Evolutionary conservation across 2,888 invertebrate species (phyloP).

Genomic region (Platycnemis pennipes): DNA sequence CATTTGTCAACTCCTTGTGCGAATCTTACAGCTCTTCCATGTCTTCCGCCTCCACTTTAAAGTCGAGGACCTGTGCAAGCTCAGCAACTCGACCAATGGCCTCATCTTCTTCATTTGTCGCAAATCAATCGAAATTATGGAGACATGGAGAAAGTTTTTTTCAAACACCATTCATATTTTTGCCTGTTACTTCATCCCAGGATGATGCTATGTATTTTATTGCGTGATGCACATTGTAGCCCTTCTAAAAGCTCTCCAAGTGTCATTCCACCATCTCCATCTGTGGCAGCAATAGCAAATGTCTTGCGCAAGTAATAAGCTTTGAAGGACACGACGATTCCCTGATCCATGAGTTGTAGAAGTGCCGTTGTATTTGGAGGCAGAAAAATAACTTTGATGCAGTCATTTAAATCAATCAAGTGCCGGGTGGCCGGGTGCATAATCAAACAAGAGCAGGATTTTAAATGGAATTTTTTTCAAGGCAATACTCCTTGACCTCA

Average conservation of each 20-base stretch:
- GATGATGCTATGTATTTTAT: slow-evolving; percentile 25
- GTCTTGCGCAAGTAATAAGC: not conserved
- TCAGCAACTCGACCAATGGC: not conserved
- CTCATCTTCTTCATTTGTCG: too few relatives aligned
- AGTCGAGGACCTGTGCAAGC: not conserved
- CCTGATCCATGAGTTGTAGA: slow-evolving; percentile 4
- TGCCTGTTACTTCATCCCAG: not conserved
- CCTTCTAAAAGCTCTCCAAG: slow-evolving; percentile 13
- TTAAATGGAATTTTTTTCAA: not conserved
- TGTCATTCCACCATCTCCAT: slow-evolving; percentile 22
- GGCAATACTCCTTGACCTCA: too few relatives aligned
- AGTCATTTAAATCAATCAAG: too few relatives aligned
- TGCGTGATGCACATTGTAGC: not conserved
- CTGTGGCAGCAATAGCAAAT: too few relatives aligned
- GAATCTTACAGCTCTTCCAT: not conserved
- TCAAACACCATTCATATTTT: slow-evolving; percentile 41
- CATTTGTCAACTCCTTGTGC: not conserved
- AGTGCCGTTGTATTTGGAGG: not conserved
- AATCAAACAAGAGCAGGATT: too few relatives aligned
- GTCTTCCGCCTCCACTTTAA: not conserved
- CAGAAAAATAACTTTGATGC: too few relatives aligned
- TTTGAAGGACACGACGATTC: not conserved
- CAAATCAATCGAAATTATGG: too few relatives aligned
- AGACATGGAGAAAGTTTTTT: not conserved
- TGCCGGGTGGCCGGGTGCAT: not conserved